phyloP scores from a whole-genome alignment of 2,888 invertebrate species.

The Atherix ibis region DNA sequence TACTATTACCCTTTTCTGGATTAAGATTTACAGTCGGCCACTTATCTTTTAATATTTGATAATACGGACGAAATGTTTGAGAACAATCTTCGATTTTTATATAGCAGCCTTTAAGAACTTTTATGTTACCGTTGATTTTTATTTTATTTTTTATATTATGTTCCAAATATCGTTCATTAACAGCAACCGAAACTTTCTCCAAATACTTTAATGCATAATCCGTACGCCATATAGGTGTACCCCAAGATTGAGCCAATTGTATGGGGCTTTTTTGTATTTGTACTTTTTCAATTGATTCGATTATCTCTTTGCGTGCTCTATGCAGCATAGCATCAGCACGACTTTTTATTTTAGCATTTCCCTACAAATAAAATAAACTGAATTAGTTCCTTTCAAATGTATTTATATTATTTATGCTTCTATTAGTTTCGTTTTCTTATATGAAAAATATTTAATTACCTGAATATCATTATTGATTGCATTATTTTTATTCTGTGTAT shows the following conservation, averaged over 20 bases:
- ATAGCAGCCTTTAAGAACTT: conserved; percentile 48
- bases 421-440: background rate
- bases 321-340: conserved; percentile 72
- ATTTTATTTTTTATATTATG: conserved; percentile 17
- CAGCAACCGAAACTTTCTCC: conserved; percentile 46
- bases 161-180: conserved; percentile 22
- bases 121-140: conserved; percentile 29
- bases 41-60: conserved; percentile 26
- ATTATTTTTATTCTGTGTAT: conserved; percentile 2
- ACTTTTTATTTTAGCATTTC: conserved; percentile 20
- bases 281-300: conserved; percentile 6
- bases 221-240: conserved; percentile 38
- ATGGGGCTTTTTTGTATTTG: conserved; percentile 26
- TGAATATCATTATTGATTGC: conserved; percentile 9
- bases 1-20: conserved; percentile 10
- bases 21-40: conserved; percentile 29
- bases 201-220: conserved; percentile 46
- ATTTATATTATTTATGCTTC: background rate
- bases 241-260: conserved; percentile 37
- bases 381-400: background rate
- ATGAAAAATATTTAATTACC: conserved; percentile 5
- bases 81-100: conserved; percentile 48
- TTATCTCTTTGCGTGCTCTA: conserved; percentile 37
- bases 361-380: conserved; percentile 7
- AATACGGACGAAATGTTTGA: conserved; percentile 28